Conservation (phyloP, 2,888 invertebrate species). For the Luperina testacea region DNA sequence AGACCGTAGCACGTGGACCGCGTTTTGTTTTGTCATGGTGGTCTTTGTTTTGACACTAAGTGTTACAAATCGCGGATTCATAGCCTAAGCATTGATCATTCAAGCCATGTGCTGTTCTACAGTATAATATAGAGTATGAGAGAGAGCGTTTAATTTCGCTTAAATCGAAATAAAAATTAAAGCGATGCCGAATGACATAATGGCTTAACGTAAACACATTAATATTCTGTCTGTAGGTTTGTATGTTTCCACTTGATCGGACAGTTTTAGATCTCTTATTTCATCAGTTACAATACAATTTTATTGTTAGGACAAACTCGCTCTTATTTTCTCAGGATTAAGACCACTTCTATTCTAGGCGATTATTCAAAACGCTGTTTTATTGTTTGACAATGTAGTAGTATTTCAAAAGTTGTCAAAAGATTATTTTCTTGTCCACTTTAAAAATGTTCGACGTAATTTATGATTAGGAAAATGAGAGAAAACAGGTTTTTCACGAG, state of each 20-base stretch:
- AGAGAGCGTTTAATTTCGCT: constrained; percentile 11
- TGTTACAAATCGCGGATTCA: constrained; percentile 14
- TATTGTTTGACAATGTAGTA: constrained; percentile 52
- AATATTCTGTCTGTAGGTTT: constrained; percentile 24
- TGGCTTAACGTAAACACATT: constrained; percentile 45
- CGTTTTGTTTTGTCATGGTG: constrained; percentile 4
- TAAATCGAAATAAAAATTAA: constrained; percentile 30
- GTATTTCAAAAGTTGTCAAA: constrained; percentile 58
- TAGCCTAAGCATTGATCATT: constrained; percentile 7
- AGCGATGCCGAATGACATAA: constrained; percentile 47
- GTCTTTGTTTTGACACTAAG: not conserved
- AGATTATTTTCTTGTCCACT: constrained; percentile 62
- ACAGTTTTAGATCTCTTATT: constrained; percentile 44
- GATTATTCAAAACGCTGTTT: constrained; percentile 42
- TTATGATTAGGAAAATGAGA: constrained; percentile 65
- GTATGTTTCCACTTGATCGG: constrained; percentile 36
- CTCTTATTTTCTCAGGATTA: constrained; percentile 39
- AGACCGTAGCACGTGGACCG: not conserved
- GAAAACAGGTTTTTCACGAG: constrained; percentile 56
- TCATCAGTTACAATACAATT: constrained; percentile 15
- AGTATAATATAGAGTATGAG: not conserved
- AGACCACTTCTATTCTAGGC: constrained; percentile 31
- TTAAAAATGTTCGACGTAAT: constrained; percentile 63
- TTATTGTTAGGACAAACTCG: constrained; percentile 28
- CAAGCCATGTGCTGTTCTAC: not conserved